Base-by-base conservation (phyloP, 1,140 invertebrate species). In the Laupala kohalensis region DNA sequence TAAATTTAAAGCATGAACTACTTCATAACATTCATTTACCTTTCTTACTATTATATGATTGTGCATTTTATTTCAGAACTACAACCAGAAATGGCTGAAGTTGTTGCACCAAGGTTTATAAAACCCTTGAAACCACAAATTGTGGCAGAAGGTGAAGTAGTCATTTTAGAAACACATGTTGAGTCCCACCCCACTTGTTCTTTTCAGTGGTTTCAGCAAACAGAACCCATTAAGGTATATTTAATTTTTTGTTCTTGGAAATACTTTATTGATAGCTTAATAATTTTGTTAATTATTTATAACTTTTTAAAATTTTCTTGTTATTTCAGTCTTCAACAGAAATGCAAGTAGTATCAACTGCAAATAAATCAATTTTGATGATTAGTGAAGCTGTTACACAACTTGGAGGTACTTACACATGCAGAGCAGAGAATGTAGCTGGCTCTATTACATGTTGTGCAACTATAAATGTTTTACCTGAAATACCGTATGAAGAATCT, bases 381-480 rank as follows among this genome's bases (percentile, higher is more conserved):
- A 89, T 96, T 63, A 88, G 90, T 76, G 88, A 92, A 77, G 86
- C 92, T 25, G 86, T 84, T 73, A 82, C 86, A 70, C 88, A 93
- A 79, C 87, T 88, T 73, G 81, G 84, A 70, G 94, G 92, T 28
- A 85, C 90, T 30, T 92, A 94, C 74, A 96, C 92, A 15, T 95
- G 94, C 77, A 86, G 90, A 76, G 94, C 93, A 9, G 91, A 95
- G 80, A 96, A 96, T 81, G 89, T 90, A 67, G 88, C 86, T 66
- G 94, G 94, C 23, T 93, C 91, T 0, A 90, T 94, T 0, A 92
- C 91, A 4, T 90, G 88, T 72, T 92, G 92, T 0, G 91, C 93
- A 5, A 89, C 86, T 24, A 77, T 94, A n/a, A 85, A 88, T 74
- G 78, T 94, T 29, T 77, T 89, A 29, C 85, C 89, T 64, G 84